Conservation (phyloP, 1,140 invertebrate genomes). For the Heterodera schachtii region DNA sequence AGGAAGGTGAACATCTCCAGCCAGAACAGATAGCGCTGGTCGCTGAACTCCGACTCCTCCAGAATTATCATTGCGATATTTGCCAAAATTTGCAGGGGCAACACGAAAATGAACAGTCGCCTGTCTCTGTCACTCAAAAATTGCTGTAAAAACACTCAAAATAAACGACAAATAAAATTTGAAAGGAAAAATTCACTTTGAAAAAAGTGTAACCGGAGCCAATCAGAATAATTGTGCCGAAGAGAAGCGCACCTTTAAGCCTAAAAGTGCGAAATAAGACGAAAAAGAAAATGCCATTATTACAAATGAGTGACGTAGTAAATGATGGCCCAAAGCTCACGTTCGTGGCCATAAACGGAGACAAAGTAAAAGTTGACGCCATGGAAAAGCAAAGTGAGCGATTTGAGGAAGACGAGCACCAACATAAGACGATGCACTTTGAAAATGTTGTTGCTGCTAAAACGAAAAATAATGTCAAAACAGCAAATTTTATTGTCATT, state of each 20-base stretch:
- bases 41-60: slow-evolving; percentile 93
- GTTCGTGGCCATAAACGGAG: slow-evolving; percentile 85
- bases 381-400: slow-evolving; percentile 88
- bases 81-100: slow-evolving; percentile 89
- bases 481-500: too few relatives aligned
- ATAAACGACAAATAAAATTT: background rate
- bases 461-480: slow-evolving; percentile 35
- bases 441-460: slow-evolving; percentile 77
- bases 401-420: slow-evolving; percentile 84
- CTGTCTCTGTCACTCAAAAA: slow-evolving; percentile 89
- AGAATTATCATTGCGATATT: slow-evolving; percentile 96
- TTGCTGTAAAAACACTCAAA: slow-evolving; percentile 85
- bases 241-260: slow-evolving; percentile 87
- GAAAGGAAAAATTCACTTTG: slow-evolving; percentile 87
- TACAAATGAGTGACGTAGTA: slow-evolving; percentile 94
- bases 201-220: slow-evolving; percentile 99
- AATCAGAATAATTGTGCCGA: slow-evolving; percentile 92
- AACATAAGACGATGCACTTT: slow-evolving; percentile 98
- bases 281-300: slow-evolving; percentile 64
- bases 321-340: slow-evolving; percentile 93
- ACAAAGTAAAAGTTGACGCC: slow-evolving; percentile 96
- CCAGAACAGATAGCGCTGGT: slow-evolving; percentile 85
- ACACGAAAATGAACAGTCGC: slow-evolving; percentile 96
- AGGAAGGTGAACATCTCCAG: slow-evolving; percentile 88
- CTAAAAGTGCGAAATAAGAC: slow-evolving; percentile 63